Evolutionary conservation across 2,113 vertebrate genomes (phyloP).

Genomic region (Spea multiplicata): DNA sequence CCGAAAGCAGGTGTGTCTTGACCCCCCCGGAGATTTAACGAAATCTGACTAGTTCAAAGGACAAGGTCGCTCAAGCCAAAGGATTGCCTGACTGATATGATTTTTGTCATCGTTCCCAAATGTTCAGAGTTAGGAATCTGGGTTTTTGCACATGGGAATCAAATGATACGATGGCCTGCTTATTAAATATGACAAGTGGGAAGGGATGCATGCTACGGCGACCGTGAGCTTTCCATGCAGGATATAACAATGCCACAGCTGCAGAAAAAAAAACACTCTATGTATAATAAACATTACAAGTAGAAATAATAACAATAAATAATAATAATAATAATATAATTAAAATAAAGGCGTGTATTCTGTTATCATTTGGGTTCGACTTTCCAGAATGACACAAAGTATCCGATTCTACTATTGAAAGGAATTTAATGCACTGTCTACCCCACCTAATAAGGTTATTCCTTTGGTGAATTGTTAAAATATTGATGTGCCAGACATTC

Average conservation of each 20-base stretch:
- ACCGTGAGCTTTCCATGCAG: slow-evolving; percentile 60
- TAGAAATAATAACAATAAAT: too few relatives aligned
- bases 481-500: too few relatives aligned
- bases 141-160: slow-evolving; percentile 55
- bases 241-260: slow-evolving; percentile 59
- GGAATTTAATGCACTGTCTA: too few relatives aligned
- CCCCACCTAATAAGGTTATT: too few relatives aligned
- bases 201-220: slow-evolving; percentile 58
- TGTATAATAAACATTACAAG: not conserved
- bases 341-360: too few relatives aligned
- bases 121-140: slow-evolving; percentile 50
- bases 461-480: too few relatives aligned
- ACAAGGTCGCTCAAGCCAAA: slow-evolving; percentile 51
- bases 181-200: slow-evolving; percentile 66
- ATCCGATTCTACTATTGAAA: too few relatives aligned
- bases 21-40: slow-evolving; percentile 56
- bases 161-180: slow-evolving; percentile 56
- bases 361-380: too few relatives aligned
- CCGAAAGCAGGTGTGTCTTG: slow-evolving; percentile 51
- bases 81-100: slow-evolving; percentile 60
- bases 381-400: too few relatives aligned
- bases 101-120: slow-evolving; percentile 62
- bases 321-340: too few relatives aligned
- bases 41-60: slow-evolving; percentile 56
- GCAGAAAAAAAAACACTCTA: not conserved